Evolutionary conservation across 2,888 invertebrate species (phyloP).

Genomic region (Papilio elwesi): DNA sequence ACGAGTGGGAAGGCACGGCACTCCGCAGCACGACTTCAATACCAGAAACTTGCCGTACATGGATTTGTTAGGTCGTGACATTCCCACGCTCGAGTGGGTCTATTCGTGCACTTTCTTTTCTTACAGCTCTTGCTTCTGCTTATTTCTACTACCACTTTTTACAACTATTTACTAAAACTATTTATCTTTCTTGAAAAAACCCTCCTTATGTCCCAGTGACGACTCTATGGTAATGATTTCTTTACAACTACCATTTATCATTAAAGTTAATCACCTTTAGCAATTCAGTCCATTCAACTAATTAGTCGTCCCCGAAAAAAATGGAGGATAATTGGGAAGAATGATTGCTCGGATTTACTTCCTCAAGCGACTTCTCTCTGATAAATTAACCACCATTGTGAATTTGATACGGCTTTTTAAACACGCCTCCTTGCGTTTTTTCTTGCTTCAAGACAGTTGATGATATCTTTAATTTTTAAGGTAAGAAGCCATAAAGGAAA

Average conservation of each 20-base stretch:
- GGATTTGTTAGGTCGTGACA: too few species aligned
- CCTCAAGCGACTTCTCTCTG: slow-evolving; percentile 65
- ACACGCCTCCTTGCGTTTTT: slow-evolving; percentile 27
- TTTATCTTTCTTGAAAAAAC: too few species aligned
- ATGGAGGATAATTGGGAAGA: slow-evolving; percentile 76
- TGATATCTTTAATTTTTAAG: slow-evolving; percentile 11
- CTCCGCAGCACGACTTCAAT: too few species aligned
- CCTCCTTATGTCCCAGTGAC: background rate
- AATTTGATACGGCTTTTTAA: slow-evolving; percentile 38
- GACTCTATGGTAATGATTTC: slow-evolving; percentile 41
- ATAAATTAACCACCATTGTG: slow-evolving; percentile 62
- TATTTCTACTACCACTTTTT: too few species aligned
- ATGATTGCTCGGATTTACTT: slow-evolving; percentile 76
- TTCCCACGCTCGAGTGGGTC: too few species aligned
- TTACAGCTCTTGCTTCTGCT: too few species aligned
- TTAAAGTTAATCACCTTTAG: slow-evolving; percentile 76
- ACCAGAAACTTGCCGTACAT: too few species aligned
- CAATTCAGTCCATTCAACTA: slow-evolving; percentile 75
- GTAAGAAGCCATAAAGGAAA: background rate
- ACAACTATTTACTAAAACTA: too few species aligned
- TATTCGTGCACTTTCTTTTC: too few species aligned
- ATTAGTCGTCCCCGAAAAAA: slow-evolving; percentile 75
- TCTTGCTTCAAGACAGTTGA: slow-evolving; percentile 4
- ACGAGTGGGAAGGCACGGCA: too few species aligned
- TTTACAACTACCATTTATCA: slow-evolving; percentile 66